Percentiles rank a stretch among this genome's conserved stretches.
phyloP scores from a whole-genome alignment of 1,140 invertebrate genomes.

The Pseudomyrmex flavicornis region DNA sequence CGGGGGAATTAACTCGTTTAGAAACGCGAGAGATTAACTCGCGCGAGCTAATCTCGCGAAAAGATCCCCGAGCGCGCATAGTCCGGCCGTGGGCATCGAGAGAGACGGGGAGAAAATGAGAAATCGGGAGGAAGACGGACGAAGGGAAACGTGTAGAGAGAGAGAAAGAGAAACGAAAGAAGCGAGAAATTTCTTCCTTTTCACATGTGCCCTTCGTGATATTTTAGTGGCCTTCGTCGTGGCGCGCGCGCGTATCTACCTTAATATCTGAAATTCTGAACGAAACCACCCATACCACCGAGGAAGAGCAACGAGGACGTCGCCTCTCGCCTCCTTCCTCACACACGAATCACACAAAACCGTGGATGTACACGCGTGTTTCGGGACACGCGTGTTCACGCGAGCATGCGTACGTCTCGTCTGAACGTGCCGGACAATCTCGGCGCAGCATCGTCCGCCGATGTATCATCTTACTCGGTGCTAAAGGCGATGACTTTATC shows the following conservation, averaged over 20 bases:
- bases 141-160: not conserved
- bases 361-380: too few species aligned
- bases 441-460: constrained; percentile 80
- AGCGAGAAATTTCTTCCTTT: constrained; percentile 54
- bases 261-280: constrained; percentile 77
- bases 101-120: constrained; percentile 40
- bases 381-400: constrained; percentile 3
- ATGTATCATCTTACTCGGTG: constrained; percentile 85
- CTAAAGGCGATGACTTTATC: constrained; percentile 86
- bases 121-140: constrained; percentile 15
- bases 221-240: constrained; percentile 66
- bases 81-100: constrained; percentile 4
- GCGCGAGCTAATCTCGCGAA: constrained; percentile 66
- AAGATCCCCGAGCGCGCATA: constrained; percentile 50
- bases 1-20: constrained; percentile 78
- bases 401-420: constrained; percentile 54
- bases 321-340: constrained; percentile 14
- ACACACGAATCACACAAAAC: constrained; percentile 22
- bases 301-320: constrained; percentile 56
- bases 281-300: constrained; percentile 66
- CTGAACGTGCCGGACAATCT: constrained; percentile 77
- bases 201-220: constrained; percentile 60
- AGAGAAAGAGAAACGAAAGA: constrained; percentile 5
- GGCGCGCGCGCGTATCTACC: constrained; percentile 66
- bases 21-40: constrained; percentile 56